phyloP scores from a whole-genome alignment of 2,888 invertebrate genomes.

The Eupithecia abbreviata region DNA sequence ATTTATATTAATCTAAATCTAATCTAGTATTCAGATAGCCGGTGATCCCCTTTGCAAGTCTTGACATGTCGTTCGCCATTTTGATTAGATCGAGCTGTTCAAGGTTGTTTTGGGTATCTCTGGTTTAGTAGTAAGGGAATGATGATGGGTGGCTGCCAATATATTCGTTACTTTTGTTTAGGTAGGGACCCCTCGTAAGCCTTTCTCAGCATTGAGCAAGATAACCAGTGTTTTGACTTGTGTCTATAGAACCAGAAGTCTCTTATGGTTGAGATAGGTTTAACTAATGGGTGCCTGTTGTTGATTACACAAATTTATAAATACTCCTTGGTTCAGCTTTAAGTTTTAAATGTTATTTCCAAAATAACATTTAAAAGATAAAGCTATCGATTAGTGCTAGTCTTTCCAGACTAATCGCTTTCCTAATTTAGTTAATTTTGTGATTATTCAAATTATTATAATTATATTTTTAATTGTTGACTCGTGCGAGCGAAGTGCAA shows the following conservation, averaged over 20 bases:
- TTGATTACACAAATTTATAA: conserved; percentile 15
- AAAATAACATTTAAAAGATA: conserved; percentile 22
- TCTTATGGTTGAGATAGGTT: neutral
- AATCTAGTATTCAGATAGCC: conserved; percentile 21
- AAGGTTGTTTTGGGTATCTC: neutral
- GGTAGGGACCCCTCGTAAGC: neutral
- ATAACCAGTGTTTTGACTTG: neutral
- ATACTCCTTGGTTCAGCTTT: conserved; percentile 35
- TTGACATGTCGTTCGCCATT: neutral
- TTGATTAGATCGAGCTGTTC: conserved; percentile 1
- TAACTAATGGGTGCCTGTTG: neutral
- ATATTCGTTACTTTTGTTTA: conserved; percentile 19
- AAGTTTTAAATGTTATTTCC: conserved; percentile 19
- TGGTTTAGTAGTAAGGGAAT: conserved; percentile 17
- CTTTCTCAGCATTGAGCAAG: neutral
- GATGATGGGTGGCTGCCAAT: conserved; percentile 43
- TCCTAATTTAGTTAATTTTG: conserved; percentile 58
- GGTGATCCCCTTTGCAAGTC: neutral
- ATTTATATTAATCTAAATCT: conserved; percentile 62
- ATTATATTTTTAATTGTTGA: conserved; percentile 63
- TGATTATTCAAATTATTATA: conserved; percentile 53
- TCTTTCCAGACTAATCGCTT: conserved; percentile 42
- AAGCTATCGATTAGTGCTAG: conserved; percentile 50
- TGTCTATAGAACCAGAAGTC: neutral
- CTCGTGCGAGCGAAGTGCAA: conserved; percentile 54